Percentiles rank a stretch among this genome's conserved stretches.
Conservation (phyloP, 2,113 vertebrate species). For the Otocyon megalotis region DNA sequence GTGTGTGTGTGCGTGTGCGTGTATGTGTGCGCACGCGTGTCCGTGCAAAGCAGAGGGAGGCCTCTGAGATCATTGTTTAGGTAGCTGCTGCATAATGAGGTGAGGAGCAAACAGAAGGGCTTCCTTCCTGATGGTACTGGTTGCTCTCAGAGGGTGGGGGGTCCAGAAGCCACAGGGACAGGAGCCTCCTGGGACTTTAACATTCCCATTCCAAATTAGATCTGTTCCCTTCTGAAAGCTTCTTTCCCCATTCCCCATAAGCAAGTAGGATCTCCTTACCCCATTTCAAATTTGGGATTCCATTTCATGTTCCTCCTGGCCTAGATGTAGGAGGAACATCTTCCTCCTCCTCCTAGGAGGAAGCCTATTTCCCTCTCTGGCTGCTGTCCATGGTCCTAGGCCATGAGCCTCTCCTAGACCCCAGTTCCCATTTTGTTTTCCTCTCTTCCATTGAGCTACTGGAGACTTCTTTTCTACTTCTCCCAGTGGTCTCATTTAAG, state of each 20-base stretch:
- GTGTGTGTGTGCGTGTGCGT: constrained; percentile 29
- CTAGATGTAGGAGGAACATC: background rate
- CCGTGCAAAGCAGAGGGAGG: constrained; percentile 68
- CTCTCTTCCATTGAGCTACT: background rate
- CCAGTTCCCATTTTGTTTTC: background rate
- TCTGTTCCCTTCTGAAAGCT: constrained; percentile 22
- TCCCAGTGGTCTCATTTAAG: constrained; percentile 21
- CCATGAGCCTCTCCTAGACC: background rate
- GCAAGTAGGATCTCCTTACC: background rate
- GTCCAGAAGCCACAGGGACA: background rate
- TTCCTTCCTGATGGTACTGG: background rate
- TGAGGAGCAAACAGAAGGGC: background rate
- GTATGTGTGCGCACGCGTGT: background rate
- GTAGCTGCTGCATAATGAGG: constrained; percentile 69
- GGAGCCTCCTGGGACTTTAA: background rate
- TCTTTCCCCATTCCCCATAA: background rate
- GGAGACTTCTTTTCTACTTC: background rate
- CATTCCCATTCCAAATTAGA: constrained; percentile 25
- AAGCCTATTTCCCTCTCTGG: background rate
- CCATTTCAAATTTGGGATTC: background rate
- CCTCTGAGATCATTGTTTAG: constrained; percentile 86
- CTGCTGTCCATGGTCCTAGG: constrained; percentile 66
- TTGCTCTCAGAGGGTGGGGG: background rate
- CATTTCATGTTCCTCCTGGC: background rate
- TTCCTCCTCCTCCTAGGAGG: no score